phyloP scores from a whole-genome alignment of 2,113 vertebrate genomes.

The Periophthalmodon schlosseri region DNA sequence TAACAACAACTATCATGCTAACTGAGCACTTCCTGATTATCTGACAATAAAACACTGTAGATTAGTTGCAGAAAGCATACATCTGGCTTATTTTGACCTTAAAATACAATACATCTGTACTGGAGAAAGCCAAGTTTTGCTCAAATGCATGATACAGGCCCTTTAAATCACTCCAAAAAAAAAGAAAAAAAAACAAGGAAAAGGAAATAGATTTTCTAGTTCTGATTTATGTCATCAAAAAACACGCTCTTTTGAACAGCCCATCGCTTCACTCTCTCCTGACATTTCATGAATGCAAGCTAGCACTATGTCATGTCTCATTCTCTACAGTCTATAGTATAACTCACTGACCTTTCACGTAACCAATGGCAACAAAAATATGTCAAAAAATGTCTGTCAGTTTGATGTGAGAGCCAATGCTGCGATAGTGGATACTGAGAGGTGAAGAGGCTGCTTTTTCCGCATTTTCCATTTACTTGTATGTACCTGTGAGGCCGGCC shows the following conservation, averaged over 20 bases:
- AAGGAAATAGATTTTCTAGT: no score
- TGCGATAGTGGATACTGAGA: constrained; percentile 22
- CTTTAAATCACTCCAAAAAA: no score
- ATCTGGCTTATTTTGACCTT: no score
- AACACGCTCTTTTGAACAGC: background rate
- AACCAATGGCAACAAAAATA: constrained; percentile 16
- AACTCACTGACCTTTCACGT: constrained; percentile 33
- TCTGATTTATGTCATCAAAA: no score
- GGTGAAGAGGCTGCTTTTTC: constrained; percentile 29
- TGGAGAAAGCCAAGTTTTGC: no score
- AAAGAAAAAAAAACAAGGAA: no score
- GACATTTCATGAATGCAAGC: background rate
- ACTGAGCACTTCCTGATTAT: no score
- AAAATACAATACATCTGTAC: no score
- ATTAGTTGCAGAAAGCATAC: no score
- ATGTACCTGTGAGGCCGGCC: constrained; percentile 37
- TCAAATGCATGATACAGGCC: no score
- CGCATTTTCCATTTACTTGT: constrained; percentile 50
- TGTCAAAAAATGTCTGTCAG: constrained; percentile 1
- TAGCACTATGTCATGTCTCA: background rate
- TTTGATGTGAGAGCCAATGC: background rate
- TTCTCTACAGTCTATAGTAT: background rate
- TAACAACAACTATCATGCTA: no score
- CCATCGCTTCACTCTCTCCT: background rate
- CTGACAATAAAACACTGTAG: no score